Evolutionary conservation across 1,140 invertebrate species (phyloP), one percentile per base, ranked within the genome.

Genomic region (Drosophila kohkoa): DNA sequence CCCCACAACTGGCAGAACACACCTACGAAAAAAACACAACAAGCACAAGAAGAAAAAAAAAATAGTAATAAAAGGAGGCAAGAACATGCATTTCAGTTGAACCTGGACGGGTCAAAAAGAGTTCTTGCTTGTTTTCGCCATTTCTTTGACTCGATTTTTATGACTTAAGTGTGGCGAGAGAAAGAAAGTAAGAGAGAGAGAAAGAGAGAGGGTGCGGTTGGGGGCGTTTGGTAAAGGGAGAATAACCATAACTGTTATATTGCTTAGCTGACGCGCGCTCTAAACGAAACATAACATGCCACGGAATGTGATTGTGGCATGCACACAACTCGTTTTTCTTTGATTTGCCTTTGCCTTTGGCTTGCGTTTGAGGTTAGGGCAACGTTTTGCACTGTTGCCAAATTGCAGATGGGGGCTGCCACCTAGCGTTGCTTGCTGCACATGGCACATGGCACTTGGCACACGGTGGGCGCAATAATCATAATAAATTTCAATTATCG

Each of bases 401-500:
- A 87, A 87, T 75, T 87, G 77, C 83, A 88, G 65, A 45, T 57
- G 32, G 68, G 11, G 51, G 75, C 46, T 32, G 16, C n/a, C 30
- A 38, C 30, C 16, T 20, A 13, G 5, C 11, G 30, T 30, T 43
- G 71, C 62, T 67, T 48, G 60, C 58, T 79, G 76, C 80, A 73
- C 52, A 35, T 48, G 63, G 57, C 79, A 81, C 54, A 63, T 76
- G 74, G 58, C 69, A 62, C 57, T 62, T 70, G 58, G 66, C 43
- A 28, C 67, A 66, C 67, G 62, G 70, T 74, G 77, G 72, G 77
- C 79, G 80, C 81, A 90, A 91, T 83, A 91, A 90, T 90, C 82
- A 91, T 88, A 92, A 92, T 92, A 91, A 92, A 92, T 91, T 90
- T 92, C 90, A 92, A 92, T 92, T 92, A 92, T 79, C 87, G 69